These are phyloP conservation scores for Colius striatus DNA, from an alignment of 2,113 vertebrate genomes.

Conservation along the genomic window DNA sequence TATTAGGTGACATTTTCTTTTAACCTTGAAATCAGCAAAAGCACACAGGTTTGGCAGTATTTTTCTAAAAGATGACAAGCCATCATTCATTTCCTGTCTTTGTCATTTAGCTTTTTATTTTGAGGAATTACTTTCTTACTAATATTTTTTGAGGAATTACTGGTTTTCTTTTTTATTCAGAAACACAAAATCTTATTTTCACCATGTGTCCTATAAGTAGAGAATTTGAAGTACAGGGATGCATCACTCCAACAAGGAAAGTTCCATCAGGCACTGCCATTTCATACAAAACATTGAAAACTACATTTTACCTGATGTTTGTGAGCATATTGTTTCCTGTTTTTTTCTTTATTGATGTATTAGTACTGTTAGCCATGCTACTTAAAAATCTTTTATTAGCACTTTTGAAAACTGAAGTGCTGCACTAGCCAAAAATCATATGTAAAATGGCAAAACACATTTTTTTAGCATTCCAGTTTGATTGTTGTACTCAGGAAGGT, in stretches of 20 bases:
- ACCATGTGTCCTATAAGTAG: background rate
- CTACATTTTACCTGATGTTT: background rate
- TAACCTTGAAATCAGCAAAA: constrained; percentile 74
- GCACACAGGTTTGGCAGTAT: constrained; percentile 35
- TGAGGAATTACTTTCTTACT: constrained; percentile 28
- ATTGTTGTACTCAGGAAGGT: background rate
- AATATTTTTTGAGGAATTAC: constrained; percentile 23
- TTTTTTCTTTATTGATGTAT: background rate
- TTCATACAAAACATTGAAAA: background rate
- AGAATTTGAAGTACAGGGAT: background rate
- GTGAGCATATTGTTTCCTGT: background rate
- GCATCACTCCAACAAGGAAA: background rate
- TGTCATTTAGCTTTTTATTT: constrained; percentile 32
- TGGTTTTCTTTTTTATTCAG: background rate
- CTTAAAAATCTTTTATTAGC: background rate
- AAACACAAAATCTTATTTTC: constrained; percentile 12
- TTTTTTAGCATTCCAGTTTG: background rate
- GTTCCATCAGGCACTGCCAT: background rate
- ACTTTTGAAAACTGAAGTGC: background rate
- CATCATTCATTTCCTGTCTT: constrained; percentile 61
- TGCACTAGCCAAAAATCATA: background rate
- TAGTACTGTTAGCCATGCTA: background rate
- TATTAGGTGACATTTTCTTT: constrained; percentile 68
- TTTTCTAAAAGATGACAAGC: constrained; percentile 65
- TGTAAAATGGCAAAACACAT: background rate